Conservation (phyloP, 35 echinoderm and acorn worm genomes). For the Patiria miniata region DNA sequence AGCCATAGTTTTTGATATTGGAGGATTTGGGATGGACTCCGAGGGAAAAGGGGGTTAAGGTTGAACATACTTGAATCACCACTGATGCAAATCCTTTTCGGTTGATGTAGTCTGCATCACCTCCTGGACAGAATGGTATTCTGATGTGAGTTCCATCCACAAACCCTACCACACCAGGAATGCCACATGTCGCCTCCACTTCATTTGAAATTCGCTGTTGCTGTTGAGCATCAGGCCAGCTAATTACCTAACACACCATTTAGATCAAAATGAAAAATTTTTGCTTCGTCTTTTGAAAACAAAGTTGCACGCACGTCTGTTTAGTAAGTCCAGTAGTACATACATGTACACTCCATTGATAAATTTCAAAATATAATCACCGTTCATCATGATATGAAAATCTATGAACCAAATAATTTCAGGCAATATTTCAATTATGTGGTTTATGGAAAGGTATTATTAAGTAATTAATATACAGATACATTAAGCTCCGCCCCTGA, state of each 20-base stretch:
- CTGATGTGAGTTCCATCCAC: conserved; percentile 7
- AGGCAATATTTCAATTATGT: not conserved
- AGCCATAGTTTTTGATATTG: not conserved
- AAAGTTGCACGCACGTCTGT: not conserved
- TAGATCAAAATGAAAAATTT: not conserved
- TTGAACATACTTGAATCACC: not conserved
- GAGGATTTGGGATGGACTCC: not conserved
- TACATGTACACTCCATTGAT: not conserved
- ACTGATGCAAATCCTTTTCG: not conserved
- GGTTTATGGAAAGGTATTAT: not conserved
- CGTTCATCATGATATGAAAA: not conserved
- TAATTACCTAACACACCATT: not conserved
- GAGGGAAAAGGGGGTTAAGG: not conserved
- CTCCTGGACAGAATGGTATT: not conserved
- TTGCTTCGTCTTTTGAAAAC: not conserved
- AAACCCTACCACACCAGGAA: not conserved
- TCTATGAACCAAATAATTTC: not conserved
- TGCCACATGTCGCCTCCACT: not conserved
- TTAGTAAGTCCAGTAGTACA: not conserved
- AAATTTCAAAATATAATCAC: not conserved
- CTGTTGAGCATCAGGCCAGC: too few relatives aligned
- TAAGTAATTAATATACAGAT: not conserved
- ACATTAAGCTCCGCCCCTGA: too few relatives aligned
- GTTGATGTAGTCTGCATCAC: not conserved
- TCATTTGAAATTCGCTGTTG: not conserved